Conservation (phyloP, 2,797 vertebrate species). For the Bradypodion ventrale region DNA sequence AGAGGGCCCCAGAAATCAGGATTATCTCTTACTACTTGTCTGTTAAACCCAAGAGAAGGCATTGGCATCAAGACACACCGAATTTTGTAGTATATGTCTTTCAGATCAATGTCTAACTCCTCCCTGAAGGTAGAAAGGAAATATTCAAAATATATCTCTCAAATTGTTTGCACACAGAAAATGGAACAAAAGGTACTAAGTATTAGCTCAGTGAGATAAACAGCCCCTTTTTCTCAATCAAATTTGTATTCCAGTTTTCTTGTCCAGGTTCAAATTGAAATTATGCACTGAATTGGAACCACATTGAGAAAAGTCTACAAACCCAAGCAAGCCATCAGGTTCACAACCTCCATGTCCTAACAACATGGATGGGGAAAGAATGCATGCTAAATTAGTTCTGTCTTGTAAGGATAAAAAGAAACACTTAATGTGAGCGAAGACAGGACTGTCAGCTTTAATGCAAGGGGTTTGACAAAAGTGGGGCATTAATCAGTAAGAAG, state of each 20-base stretch:
- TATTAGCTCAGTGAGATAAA: not conserved
- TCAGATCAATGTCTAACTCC: constrained; percentile 95
- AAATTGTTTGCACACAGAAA: not conserved
- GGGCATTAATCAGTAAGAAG: no score
- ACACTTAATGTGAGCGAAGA: no score
- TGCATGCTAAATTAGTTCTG: not conserved
- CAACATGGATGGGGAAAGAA: not conserved
- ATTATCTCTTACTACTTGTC: constrained; percentile 97
- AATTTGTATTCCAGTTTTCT: not conserved
- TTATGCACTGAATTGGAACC: not conserved
- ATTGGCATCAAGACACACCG: constrained; percentile 98
- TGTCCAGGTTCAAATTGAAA: not conserved
- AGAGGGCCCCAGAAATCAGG: constrained; percentile 98
- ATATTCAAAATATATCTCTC: constrained; percentile 45
- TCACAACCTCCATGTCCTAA: not conserved
- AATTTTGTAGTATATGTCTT: constrained; percentile 99
- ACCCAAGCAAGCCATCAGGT: not conserved
- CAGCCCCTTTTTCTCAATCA: not conserved
- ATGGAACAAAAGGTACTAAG: not conserved
- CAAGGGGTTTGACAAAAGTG: no score
- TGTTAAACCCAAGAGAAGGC: constrained; percentile 97
- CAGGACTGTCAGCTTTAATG: no score
- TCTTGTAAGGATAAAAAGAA: not conserved
- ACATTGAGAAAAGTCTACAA: not conserved
- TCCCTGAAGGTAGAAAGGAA: constrained; percentile 79